Base-by-base conservation (phyloP, 2,888 invertebrate genomes). In the Dusona sp. region DNA sequence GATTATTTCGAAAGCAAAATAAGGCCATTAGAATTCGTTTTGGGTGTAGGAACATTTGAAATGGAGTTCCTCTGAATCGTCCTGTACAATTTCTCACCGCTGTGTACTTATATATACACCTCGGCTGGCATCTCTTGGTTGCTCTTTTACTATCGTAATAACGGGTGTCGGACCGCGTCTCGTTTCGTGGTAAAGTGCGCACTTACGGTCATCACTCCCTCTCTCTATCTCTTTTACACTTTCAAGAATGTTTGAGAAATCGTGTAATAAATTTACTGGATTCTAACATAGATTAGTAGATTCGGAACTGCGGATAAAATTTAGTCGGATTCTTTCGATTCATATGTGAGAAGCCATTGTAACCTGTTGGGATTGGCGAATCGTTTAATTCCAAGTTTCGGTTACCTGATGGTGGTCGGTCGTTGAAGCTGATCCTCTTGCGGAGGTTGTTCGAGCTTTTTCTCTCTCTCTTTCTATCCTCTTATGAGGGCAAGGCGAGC, bases 401-500 rank as follows among this genome's bases (percentile, higher is more conserved):
- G 51, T 86, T 74, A 83, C 83, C 73, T 73, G 83, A 57, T 36
- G 77, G 64, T 79, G 42, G 33, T 54, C 54, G 77, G 72, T 86
- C 79, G 86, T 22, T 75, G 51, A 57, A 77, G 61, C 77, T 84
- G 16, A 61, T 72, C 45, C 77, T 83, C 80, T 65, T 16, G 61
- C 45, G 19, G 19, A 48, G 42, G 54, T 57, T 79, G 45, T 64
- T 45, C 54, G 29, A 61, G 61, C 70, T 75, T 38, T 54, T 45
- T 68, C 77, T 68, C 22, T 42, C 64, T 81, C 72, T 80, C 65
- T 61, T 61, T 75, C 72, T 67, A 33, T 57, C 57, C 79, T 81
- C 61, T 68, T 79, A 82, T 64, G 85, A 83, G 82, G 79, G 85
- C 68, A 67, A 82, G 91, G 89, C 89, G 90, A 89, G 85, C 72